Evolutionary conservation across 2,113 vertebrate species (phyloP).

Genomic region (Lipophrys pholis): DNA sequence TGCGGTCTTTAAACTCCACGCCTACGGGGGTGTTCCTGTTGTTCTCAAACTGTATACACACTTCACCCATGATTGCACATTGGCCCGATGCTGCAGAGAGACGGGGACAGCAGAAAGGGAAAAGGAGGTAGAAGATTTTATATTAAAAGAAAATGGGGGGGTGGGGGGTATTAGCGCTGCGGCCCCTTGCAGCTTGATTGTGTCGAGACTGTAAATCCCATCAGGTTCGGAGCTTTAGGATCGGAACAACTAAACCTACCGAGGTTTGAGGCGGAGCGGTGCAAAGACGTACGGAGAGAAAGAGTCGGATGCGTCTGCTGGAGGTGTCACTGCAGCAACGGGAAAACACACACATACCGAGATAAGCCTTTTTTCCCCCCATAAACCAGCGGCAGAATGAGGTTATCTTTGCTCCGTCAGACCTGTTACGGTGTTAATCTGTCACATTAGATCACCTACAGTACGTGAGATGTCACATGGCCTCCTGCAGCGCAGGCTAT

Average conservation of each 20-base stretch:
- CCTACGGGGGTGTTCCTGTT: slow-evolving; percentile 15
- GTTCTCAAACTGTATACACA: not conserved
- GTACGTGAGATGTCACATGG: not conserved
- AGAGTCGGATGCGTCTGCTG: not conserved
- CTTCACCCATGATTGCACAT: slow-evolving; percentile 10
- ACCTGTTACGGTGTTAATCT: not conserved
- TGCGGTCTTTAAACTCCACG: slow-evolving; percentile 35
- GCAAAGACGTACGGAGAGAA: not conserved
- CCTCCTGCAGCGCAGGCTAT: not conserved
- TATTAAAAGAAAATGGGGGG: not conserved
- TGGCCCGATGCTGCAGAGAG: slow-evolving; percentile 3
- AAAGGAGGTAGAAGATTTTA: too few relatives aligned
- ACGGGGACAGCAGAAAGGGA: not conserved
- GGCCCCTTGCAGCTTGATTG: slow-evolving; percentile 19
- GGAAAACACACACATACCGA: slow-evolving; percentile 13
- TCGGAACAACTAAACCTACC: slow-evolving; percentile 13
- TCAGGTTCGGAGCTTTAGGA: slow-evolving; percentile 37
- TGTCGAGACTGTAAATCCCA: not conserved
- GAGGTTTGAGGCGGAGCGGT: slow-evolving; percentile 11
- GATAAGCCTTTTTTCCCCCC: not conserved
- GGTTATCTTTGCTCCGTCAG: not conserved
- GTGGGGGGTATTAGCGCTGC: slow-evolving; percentile 33
- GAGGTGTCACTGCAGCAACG: slow-evolving; percentile 11
- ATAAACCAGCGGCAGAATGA: slow-evolving; percentile 17
- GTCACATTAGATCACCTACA: too few relatives aligned